A percentile compares a stretch with the other conserved stretches of the same genome.
These are phyloP conservation scores for Corvus cornix DNA, from an alignment of 2,113 vertebrate species.

Conservation along the genomic window DNA sequence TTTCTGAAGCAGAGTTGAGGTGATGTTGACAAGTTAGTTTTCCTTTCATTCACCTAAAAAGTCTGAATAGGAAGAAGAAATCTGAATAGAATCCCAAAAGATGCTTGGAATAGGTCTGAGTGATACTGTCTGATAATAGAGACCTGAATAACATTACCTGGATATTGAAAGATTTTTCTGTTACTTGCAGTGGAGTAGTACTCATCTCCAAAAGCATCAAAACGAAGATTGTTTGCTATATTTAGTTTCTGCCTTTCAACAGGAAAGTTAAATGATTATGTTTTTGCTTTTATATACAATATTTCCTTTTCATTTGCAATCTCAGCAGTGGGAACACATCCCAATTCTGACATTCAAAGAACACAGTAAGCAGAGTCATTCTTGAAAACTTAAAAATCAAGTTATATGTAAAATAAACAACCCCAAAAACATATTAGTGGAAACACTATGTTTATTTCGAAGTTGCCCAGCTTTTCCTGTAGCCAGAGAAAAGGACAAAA, in stretches of 20 bases:
- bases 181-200: neutral
- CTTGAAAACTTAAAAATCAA: neutral
- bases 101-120: neutral
- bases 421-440: neutral
- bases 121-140: neutral
- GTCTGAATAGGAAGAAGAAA: neutral
- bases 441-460: neutral
- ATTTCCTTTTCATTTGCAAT: neutral
- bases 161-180: neutral
- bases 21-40: neutral
- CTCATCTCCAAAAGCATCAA: neutral
- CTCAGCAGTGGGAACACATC: neutral
- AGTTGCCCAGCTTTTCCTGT: neutral
- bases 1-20: neutral
- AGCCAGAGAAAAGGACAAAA: neutral
- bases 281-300: neutral
- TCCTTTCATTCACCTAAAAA: neutral
- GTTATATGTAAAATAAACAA: neutral
- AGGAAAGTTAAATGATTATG: neutral
- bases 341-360: neutral
- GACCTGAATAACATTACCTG: neutral
- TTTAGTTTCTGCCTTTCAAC: neutral
- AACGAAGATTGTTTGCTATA: neutral
- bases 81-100: neutral
- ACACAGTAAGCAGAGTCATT: neutral